Evolutionary conservation across 2,888 invertebrate species (phyloP).

Genomic region (Pristionchus japonicus): DNA sequence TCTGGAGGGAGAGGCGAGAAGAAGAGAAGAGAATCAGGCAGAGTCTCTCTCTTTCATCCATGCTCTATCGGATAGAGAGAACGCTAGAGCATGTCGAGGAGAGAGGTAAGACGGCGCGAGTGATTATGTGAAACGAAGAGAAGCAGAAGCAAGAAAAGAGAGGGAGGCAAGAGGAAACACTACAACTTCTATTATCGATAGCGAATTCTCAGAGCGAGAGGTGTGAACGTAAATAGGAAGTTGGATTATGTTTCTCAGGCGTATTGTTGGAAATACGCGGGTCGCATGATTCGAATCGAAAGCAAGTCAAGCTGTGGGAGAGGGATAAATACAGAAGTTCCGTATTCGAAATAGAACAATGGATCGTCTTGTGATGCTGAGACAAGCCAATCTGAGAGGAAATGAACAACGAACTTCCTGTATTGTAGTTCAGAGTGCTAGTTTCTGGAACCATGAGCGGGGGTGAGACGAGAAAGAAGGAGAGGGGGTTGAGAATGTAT

Average conservation of each 20-base stretch:
- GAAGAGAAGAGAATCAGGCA: background rate
- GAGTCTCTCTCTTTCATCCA: background rate
- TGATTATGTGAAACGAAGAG: too few species aligned
- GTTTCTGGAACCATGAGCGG: background rate
- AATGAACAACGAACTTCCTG: background rate
- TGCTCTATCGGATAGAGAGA: background rate
- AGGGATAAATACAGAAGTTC: too few species aligned
- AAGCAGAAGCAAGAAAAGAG: background rate
- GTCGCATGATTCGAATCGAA: too few species aligned
- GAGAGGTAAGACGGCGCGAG: too few species aligned
- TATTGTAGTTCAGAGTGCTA: background rate
- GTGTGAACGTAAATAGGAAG: too few species aligned
- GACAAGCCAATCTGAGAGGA: background rate
- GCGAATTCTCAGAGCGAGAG: too few species aligned
- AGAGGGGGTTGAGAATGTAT: background rate
- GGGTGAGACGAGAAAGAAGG: background rate
- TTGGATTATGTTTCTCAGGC: too few species aligned
- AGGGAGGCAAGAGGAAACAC: slow-evolving; percentile 6
- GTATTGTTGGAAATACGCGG: too few species aligned
- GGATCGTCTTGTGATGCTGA: too few species aligned
- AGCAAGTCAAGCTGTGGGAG: too few species aligned
- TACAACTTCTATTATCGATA: too few species aligned
- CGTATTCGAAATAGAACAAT: too few species aligned
- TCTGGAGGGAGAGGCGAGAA: background rate
- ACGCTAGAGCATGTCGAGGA: background rate